Evolutionary conservation across 1,140 invertebrate genomes (phyloP), one percentile per base, ranked within the genome.

Genomic region (Tribolium castaneum): DNA sequence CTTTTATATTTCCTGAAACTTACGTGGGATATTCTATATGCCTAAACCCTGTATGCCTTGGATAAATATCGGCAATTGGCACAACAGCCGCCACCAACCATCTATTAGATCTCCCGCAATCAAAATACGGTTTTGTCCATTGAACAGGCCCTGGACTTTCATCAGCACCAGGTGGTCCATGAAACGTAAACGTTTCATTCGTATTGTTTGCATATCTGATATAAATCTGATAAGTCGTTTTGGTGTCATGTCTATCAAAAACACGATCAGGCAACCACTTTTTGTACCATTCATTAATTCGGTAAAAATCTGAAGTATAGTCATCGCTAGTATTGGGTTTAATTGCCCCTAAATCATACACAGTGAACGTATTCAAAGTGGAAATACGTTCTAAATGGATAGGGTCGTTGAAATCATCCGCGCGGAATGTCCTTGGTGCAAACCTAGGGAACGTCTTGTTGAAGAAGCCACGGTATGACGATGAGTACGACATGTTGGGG

Each of bases 391-490:
- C 95, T 74, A 97, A 85, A 88, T 98, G 96, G 77, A 97, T 95
- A 0, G 96, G 96, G 88, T 98, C 96, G 85, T 98, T 98, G 82
- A 97, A 98, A 88, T 98, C 96, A 86, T 98, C 97, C 39, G 92
- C 91, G 81, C 96, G 91, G 83, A 93, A 98, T 0, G 97, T 97
- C 85, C 97, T 90, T 0, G 98, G 98, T 6, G 96, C 98, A 89
- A 99, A 99, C 80, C 97, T 90, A 0, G 96, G 96, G 86, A 99
- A 91, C 0, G 98, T 99, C 86, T 96, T 98, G 86, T 99, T 99
- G 87, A 99, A 99, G 88, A 98, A 98, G 16, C 96, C 97, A 85
- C 95, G 90, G 85, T 98, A 99, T 25, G 97, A 98, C 0, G 98
- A 95, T 0, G 97, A 94, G 84, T 98, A 99, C 0, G 96, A 97